Conservation (phyloP, 2,113 vertebrate genomes). For the Polypterus senegalus region DNA sequence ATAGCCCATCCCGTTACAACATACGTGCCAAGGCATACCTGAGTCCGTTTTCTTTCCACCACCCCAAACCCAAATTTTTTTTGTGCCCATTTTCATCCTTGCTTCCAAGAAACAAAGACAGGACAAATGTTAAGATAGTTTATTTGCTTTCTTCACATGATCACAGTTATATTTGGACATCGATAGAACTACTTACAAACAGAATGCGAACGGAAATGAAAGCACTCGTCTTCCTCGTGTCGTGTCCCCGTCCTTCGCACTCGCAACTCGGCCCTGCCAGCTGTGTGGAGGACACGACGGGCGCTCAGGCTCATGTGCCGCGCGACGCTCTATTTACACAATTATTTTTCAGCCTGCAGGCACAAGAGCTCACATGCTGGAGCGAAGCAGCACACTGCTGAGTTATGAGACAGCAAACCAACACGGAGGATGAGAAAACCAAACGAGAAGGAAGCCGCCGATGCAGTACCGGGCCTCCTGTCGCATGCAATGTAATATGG, state of each 20-base stretch:
- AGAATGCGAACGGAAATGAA: constrained; percentile 75
- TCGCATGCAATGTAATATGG: constrained; percentile 64
- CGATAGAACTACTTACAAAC: constrained; percentile 76
- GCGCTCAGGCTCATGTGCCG: not conserved
- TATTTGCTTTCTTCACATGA: constrained; percentile 70
- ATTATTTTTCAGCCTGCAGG: constrained; percentile 48
- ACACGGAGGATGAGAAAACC: constrained; percentile 14
- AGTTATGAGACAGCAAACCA: constrained; percentile 47
- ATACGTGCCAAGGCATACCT: too few species aligned
- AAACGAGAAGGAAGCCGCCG: too few species aligned
- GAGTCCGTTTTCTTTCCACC: too few species aligned
- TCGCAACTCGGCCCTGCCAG: not conserved
- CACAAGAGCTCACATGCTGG: constrained; percentile 70
- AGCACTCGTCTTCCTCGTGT: constrained; percentile 42
- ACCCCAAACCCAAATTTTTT: too few species aligned
- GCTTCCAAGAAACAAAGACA: not conserved
- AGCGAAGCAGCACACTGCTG: constrained; percentile 57
- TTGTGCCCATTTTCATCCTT: too few species aligned
- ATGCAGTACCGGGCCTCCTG: constrained; percentile 44
- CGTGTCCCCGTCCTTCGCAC: not conserved
- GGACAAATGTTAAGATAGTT: not conserved
- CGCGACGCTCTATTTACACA: constrained; percentile 48
- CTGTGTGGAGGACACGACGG: not conserved
- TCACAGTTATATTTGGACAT: constrained; percentile 89
- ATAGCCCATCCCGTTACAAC: too few species aligned